phyloP scores from a whole-genome alignment of 1,140 invertebrate genomes.

The Sinonovacula constricta region DNA sequence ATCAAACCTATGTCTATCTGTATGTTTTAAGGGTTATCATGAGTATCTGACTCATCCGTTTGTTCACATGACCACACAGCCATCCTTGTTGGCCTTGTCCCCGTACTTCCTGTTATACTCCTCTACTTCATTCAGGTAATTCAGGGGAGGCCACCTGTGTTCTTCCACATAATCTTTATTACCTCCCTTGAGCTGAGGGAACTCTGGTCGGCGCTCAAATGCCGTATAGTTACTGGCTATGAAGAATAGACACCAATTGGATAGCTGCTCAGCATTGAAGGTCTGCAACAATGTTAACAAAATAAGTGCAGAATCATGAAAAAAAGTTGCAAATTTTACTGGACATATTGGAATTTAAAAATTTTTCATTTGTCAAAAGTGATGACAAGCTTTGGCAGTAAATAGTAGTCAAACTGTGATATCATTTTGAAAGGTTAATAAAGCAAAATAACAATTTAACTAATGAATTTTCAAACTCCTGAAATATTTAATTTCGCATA shows the following conservation, averaged over 20 bases:
- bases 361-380: no score
- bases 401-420: neutral
- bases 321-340: no score
- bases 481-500: neutral
- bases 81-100: constrained; percentile 58
- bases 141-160: constrained; percentile 71
- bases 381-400: no score
- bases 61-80: constrained; percentile 68
- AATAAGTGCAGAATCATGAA: no score
- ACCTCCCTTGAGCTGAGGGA: constrained; percentile 56
- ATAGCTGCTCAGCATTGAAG: constrained; percentile 71
- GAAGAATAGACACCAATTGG: constrained; percentile 73
- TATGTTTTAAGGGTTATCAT: no score
- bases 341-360: no score
- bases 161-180: constrained; percentile 68
- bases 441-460: neutral
- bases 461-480: neutral
- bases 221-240: constrained; percentile 72
- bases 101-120: constrained; percentile 67
- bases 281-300: constrained; percentile 61
- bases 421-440: neutral
- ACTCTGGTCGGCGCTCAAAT: constrained; percentile 68
- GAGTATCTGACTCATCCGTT: no score
- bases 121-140: constrained; percentile 69
- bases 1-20: no score